Base-by-base conservation (phyloP, 2,113 vertebrate genomes). In the Tragelaphus scriptus region DNA sequence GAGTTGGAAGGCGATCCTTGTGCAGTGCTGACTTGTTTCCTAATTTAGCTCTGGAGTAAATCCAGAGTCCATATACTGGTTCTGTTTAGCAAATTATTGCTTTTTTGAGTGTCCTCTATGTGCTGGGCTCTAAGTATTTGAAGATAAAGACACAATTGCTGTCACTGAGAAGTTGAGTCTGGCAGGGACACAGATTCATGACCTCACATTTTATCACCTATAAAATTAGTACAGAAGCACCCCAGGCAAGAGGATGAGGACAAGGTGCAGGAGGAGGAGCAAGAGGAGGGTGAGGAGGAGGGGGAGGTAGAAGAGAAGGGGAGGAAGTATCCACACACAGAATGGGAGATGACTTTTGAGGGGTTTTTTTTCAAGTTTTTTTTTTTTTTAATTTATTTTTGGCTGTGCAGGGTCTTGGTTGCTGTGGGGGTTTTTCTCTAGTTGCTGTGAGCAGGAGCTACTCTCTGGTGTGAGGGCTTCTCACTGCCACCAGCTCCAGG, bases 11-110 rank as follows among this genome's bases (percentile, higher is more conserved):
- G 25, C 16, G n/a, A 36, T 47, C 58, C 75, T 61, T 80, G 23
- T 17, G 36, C 49, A 51, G 51, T 32, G 26, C 44, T 26, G 47
- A 65, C 68, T 68, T 88, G n/a, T 53, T 80, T 85, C 80, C 81
- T 71, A 68, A 71, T 85, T 75, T 86, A 80, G 81, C 32, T 49
- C 51, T 49, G 77, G 40, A 86, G 85, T 40, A 81, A 91, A 81
- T 44, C 26, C 49, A 47, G 8, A 53, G 25, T 55, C 25, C 14
- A 16, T 17, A 3, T 28, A 32, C 36, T 56, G 79, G 68, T 85
- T 63, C 65, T 63, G 17, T 56, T 53, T 51, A 44, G 77, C 47
- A 40, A 7, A 25, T 28, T 71, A 30, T 49, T 21, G 28, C 36
- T 82, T 61, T 71, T 12, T 21, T 9, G 26, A 32, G 26, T 19